phyloP scores from a whole-genome alignment of 2,888 invertebrate genomes.

The Choreutis nemorana region DNA sequence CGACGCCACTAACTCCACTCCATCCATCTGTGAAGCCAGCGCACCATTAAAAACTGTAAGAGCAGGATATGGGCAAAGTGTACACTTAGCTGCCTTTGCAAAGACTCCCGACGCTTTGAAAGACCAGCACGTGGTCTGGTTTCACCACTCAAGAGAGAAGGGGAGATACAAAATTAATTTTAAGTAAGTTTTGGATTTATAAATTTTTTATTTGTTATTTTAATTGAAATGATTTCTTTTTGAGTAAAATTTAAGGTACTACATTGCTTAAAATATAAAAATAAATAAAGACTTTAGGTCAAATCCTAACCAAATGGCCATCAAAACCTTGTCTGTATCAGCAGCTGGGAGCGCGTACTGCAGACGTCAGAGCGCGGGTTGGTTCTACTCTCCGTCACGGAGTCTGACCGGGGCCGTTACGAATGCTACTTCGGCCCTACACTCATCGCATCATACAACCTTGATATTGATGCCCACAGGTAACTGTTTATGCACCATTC shows the following conservation, averaged over 20 bases:
- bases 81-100: slow-evolving; percentile 66
- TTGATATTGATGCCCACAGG: slow-evolving; percentile 68
- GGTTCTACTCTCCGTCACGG: slow-evolving; percentile 66
- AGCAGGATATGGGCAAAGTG: slow-evolving; percentile 70
- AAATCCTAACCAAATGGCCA: no score
- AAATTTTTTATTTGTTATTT: no score
- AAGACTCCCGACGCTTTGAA: slow-evolving; percentile 55
- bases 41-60: slow-evolving; percentile 63
- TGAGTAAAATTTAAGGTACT: no score
- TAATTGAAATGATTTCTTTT: no score
- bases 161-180: slow-evolving; percentile 63
- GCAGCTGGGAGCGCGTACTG: slow-evolving; percentile 66
- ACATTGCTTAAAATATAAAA: no score
- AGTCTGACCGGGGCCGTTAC: slow-evolving; percentile 67
- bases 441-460: slow-evolving; percentile 64
- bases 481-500: slow-evolving; percentile 12
- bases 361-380: slow-evolving; percentile 68
- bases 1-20: slow-evolving; percentile 68
- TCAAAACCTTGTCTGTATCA: slow-evolving; percentile 11
- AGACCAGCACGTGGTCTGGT: slow-evolving; percentile 58
- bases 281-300: no score
- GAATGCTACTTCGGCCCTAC: slow-evolving; percentile 67
- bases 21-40: slow-evolving; percentile 65
- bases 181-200: slow-evolving; percentile 43
- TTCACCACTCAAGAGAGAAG: slow-evolving; percentile 61